phyloP scores from a whole-genome alignment of 35 echinoderm and acorn worm species.

The Anneissia japonica region DNA sequence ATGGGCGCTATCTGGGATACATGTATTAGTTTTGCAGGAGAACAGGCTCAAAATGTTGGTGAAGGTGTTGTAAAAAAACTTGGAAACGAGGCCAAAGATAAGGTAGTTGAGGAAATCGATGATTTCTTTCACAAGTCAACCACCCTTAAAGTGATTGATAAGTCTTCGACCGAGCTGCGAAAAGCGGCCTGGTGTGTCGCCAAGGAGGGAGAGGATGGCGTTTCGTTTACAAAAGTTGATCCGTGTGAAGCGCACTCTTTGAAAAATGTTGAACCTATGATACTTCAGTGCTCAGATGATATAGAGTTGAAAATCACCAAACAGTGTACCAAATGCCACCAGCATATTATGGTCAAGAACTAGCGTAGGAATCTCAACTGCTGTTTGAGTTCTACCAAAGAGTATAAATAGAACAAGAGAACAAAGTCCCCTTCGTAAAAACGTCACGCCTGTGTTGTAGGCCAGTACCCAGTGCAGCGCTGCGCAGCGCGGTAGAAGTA shows the following conservation, averaged over 20 bases:
- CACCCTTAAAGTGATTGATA: neutral
- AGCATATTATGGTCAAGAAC: neutral
- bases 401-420: no score
- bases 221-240: neutral
- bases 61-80: no score
- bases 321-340: neutral
- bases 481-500: no score
- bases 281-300: neutral
- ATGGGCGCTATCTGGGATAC: neutral
- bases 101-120: neutral
- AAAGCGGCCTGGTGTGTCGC: neutral
- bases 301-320: neutral
- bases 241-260: neutral
- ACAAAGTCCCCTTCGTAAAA: no score
- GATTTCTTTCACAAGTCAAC: neutral
- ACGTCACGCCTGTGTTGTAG: no score
- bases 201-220: neutral
- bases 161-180: neutral
- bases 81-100: neutral
- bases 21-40: neutral
- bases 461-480: no score
- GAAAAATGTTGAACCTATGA: neutral
- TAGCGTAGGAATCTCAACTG: no score
- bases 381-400: no score
- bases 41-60: neutral